Evolutionary conservation across 1,140 invertebrate genomes (phyloP).

Genomic region (Amyelois transitella): DNA sequence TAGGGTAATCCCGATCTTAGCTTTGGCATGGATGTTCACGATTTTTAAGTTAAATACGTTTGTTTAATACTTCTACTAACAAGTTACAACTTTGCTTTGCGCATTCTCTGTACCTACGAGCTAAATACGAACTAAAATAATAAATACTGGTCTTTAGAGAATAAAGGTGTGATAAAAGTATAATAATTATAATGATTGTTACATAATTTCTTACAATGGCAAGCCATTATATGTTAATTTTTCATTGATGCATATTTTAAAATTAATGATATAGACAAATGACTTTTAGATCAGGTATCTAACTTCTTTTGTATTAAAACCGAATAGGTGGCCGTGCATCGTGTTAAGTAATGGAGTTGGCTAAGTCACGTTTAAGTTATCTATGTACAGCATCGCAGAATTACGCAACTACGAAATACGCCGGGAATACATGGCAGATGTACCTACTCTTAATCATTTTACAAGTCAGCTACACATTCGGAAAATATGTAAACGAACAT

Average conservation of each 20-base stretch:
- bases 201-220: slow-evolving; percentile 39
- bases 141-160: too few relatives aligned
- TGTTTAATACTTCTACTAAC: too few relatives aligned
- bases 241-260: slow-evolving; percentile 50
- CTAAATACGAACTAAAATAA: too few relatives aligned
- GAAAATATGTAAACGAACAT: too few relatives aligned
- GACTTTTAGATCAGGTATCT: slow-evolving; percentile 43
- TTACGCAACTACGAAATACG: slow-evolving; percentile 14
- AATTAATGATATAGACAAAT: slow-evolving; percentile 56
- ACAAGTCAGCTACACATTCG: too few relatives aligned
- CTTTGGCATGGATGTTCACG: too few relatives aligned
- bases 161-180: too few relatives aligned
- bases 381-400: slow-evolving; percentile 37
- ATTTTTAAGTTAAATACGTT: too few relatives aligned
- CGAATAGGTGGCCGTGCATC: slow-evolving; percentile 30
- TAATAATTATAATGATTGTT: slow-evolving; percentile 29
- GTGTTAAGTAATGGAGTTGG: slow-evolving; percentile 51
- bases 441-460: too few relatives aligned
- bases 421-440: background rate
- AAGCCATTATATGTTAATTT: slow-evolving; percentile 54
- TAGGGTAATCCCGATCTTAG: too few relatives aligned
- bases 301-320: slow-evolving; percentile 57
- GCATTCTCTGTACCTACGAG: too few relatives aligned
- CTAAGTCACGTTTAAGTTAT: slow-evolving; percentile 61
- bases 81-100: too few relatives aligned